phyloP scores from a whole-genome alignment of 2,888 invertebrate genomes.

The Sthenelais limicola region DNA sequence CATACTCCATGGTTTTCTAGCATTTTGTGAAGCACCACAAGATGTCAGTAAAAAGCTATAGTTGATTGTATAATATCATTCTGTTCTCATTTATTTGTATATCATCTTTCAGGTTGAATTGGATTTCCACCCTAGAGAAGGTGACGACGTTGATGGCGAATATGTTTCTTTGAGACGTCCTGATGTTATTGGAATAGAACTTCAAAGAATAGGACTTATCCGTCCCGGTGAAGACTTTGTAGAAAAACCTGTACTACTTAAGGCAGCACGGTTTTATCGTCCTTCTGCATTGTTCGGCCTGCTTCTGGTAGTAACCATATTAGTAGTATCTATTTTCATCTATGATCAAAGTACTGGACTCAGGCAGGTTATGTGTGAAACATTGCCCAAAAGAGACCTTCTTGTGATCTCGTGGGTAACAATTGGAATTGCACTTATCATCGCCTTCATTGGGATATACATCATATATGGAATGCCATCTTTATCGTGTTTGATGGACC shows the following conservation, averaged over 20 bases:
- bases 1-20: not conserved
- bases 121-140: too few relatives aligned
- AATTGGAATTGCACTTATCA: not conserved
- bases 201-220: not conserved
- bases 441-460: not conserved
- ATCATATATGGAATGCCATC: constrained; percentile 1
- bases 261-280: not conserved
- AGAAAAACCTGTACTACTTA: not conserved
- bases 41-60: constrained; percentile 9
- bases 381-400: not conserved
- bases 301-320: not conserved
- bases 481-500: not conserved
- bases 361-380: not conserved
- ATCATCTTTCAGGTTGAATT: too few relatives aligned
- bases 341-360: not conserved
- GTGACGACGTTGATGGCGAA: too few relatives aligned
- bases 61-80: too few relatives aligned
- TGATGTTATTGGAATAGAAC: not conserved
- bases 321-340: not conserved
- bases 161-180: too few relatives aligned
- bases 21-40: constrained; percentile 5
- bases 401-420: not conserved
- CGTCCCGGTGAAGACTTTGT: not conserved
- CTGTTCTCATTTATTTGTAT: too few relatives aligned
- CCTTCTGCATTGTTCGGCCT: not conserved